phyloP scores from a whole-genome alignment of 2,113 vertebrate genomes.

The Sporophila hypoxantha region DNA sequence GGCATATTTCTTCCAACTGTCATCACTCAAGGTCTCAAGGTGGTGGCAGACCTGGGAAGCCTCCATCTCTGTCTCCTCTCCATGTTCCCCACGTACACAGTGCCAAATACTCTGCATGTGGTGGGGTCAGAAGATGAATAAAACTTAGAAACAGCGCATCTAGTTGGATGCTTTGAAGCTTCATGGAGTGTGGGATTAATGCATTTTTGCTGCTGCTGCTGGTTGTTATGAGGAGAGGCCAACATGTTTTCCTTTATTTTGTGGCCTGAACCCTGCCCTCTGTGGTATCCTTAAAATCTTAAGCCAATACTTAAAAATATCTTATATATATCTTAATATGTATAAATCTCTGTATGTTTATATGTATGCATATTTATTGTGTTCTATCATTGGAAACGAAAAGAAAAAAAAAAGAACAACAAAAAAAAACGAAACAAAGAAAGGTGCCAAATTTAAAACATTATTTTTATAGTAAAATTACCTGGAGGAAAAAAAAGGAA shows the following conservation, averaged over 20 bases:
- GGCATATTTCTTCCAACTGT: neutral
- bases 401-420: too few relatives aligned
- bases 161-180: neutral
- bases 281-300: neutral
- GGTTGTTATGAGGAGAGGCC: neutral
- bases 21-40: fast-evolving
- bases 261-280: neutral
- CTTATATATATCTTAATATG: too few relatives aligned
- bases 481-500: neutral
- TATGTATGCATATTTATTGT: neutral
- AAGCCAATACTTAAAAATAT: neutral
- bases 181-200: neutral
- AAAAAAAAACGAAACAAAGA: neutral
- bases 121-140: neutral
- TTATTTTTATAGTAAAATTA: neutral
- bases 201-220: neutral
- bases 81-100: fast-evolving
- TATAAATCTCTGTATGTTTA: neutral
- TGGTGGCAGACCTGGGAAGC: neutral
- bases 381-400: neutral
- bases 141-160: neutral
- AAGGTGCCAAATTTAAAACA: neutral
- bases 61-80: neutral
- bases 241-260: neutral
- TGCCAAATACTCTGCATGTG: neutral